A percentile compares a stretch with the other conserved stretches of the same genome.
Evolutionary conservation across 1,140 invertebrate genomes (phyloP).

Genomic region (Babylonia areolata): DNA sequence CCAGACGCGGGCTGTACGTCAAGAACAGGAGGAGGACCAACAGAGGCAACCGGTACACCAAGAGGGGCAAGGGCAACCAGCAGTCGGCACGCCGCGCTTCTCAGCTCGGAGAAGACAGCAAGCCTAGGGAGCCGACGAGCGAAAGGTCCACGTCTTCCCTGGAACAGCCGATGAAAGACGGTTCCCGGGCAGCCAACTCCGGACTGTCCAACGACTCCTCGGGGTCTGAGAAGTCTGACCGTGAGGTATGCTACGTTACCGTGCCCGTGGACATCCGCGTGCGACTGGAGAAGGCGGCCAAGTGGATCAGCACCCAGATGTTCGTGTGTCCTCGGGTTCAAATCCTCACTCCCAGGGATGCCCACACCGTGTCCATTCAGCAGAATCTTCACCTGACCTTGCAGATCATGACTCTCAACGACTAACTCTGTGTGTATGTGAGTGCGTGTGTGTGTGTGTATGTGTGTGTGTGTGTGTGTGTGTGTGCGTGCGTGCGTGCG

Average conservation of each 20-base stretch:
- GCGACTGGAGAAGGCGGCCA: conserved; percentile 16
- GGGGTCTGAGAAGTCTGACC: neutral
- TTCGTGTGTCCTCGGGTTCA: neutral
- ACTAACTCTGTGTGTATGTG: too few species aligned
- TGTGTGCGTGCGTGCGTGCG: neutral
- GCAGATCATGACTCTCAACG: neutral
- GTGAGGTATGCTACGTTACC: neutral
- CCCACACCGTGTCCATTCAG: neutral
- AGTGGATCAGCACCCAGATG: neutral
- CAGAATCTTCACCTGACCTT: conserved; percentile 1
- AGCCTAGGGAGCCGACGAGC: neutral
- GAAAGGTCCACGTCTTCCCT: neutral
- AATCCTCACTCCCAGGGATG: neutral
- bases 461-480: neutral
- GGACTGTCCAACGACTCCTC: neutral
- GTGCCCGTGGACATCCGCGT: neutral
- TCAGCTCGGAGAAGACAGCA: neutral
- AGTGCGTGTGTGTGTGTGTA: too few species aligned
- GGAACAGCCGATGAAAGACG: neutral
- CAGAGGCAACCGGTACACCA: neutral
- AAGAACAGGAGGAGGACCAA: neutral
- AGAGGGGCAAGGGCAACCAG: neutral
- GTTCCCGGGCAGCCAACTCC: too few species aligned
- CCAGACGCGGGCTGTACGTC: neutral
- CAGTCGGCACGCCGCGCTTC: neutral